Evolutionary conservation across 23 tunicate genomes (phyloP), one percentile per base, ranked within the genome.

Genomic region (Halocynthia aurantium): DNA sequence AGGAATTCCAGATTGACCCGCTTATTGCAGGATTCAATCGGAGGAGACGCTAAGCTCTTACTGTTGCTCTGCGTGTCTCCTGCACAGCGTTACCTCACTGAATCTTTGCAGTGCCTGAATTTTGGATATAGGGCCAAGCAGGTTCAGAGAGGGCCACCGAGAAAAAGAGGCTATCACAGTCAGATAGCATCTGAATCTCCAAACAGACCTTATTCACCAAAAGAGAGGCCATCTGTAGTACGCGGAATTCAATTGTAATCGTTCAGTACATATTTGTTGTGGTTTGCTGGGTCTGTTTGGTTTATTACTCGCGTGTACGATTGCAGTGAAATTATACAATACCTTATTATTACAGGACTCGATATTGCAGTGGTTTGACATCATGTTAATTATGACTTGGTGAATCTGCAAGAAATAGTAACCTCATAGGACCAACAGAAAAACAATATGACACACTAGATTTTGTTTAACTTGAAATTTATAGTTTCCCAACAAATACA

Each of bases 61-160:
- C 78, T 86, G 8, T 57, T 86, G 73, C 70, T 86, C 52, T 86
- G 91, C 57, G 91, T 81, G 22, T 86, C 91, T 50, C 91, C 91
- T 10, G 70, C 85, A 6, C 71, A 77, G 72, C 75, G 91, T 21
- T 86, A 66, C 60, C 62, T 86, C 73, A 81, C 85, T 7, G 85
- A 86, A 63, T 83, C 91, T 21, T n/a, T 86, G 67, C 91, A 86
- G 53, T 79, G 84, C 51, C 77, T 86, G 12, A 76, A 67, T 10
- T 86, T 86, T 68, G 91, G 91, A 8, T 49, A 67, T 40, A 50
- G 91, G 67, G 91, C 91, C 18, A 57, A 85, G 6, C 91, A 86
- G 57, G 81, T 86, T 6, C 91, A 86, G 57, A 68, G 91, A 9
- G 91, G 91, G 8, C 78, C 78, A 8, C 91, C 78, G 19, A 64